Conservation (phyloP, 2,888 invertebrate genomes). For the Alloscopus bannaensis region DNA sequence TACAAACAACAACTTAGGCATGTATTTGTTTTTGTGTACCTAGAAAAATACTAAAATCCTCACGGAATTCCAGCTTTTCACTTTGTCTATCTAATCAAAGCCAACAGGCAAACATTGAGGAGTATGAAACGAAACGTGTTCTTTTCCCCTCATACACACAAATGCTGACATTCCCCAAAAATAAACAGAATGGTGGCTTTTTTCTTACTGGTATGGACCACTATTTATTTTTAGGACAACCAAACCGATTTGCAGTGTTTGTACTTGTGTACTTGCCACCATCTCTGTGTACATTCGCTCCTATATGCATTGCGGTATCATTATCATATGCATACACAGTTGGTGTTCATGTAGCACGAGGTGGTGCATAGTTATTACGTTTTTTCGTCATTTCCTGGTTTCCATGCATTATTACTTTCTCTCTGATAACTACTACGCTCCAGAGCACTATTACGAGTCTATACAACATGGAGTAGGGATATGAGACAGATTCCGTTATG, state of each 20-base stretch:
- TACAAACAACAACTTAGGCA: conserved; percentile 3
- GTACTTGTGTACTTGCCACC: neutral
- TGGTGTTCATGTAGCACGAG: too few relatives aligned
- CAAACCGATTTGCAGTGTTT: conserved; percentile 48
- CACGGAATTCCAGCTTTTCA: conserved; percentile 55
- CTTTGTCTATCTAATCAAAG: conserved; percentile 57
- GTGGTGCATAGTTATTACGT: too few relatives aligned
- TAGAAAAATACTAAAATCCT: conserved; percentile 38
- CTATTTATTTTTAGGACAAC: conserved; percentile 41
- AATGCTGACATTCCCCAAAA: conserved; percentile 12
- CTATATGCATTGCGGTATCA: too few relatives aligned
- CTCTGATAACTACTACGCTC: too few relatives aligned
- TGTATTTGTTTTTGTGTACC: too few relatives aligned
- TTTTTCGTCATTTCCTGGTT: neutral
- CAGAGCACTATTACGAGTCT: too few relatives aligned
- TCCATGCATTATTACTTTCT: too few relatives aligned
- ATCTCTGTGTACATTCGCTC: neutral
- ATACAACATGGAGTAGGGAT: too few relatives aligned
- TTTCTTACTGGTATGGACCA: neutral
- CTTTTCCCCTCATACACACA: too few relatives aligned
- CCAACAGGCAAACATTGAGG: conserved; percentile 51
- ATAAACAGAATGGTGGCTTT: conserved; percentile 35
- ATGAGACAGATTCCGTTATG: too few relatives aligned
- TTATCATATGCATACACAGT: too few relatives aligned
- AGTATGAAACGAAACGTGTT: too few relatives aligned